phyloP scores from a whole-genome alignment of 2,797 vertebrate genomes.

The Danio choprae region DNA sequence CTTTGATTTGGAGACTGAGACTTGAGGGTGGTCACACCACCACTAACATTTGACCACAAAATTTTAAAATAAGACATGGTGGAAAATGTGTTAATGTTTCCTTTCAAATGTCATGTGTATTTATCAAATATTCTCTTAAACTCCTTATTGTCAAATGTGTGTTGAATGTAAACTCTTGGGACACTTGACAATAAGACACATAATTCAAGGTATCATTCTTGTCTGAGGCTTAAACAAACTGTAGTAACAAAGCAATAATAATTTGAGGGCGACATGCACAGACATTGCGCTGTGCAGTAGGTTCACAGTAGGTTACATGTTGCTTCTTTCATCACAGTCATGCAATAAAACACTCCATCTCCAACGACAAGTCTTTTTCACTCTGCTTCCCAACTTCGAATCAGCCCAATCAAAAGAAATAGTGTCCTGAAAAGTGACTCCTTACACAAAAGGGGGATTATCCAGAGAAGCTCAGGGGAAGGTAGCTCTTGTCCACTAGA shows the following conservation, averaged over 20 bases:
- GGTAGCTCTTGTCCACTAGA: constrained; percentile 55
- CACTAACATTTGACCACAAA: no score
- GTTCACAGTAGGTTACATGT: background rate
- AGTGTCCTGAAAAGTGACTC: constrained; percentile 6
- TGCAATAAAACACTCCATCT: constrained; percentile 18
- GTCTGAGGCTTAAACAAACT: background rate
- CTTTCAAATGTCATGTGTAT: no score
- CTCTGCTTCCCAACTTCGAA: background rate
- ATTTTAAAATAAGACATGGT: no score
- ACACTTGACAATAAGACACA: background rate
- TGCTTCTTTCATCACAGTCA: constrained; percentile 13
- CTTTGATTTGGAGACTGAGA: no score
- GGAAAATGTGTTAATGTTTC: no score
- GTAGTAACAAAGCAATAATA: background rate
- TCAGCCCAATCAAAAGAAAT: constrained; percentile 15
- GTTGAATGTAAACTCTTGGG: no score
- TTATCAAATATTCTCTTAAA: no score
- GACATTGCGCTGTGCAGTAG: background rate
- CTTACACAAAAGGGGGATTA: constrained; percentile 33
- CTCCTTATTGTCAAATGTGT: no score
- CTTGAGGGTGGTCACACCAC: no score
- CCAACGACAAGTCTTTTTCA: background rate
- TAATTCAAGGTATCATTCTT: background rate
- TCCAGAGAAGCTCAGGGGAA: constrained; percentile 41
- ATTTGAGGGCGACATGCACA: background rate